Evolutionary conservation across 2,113 vertebrate genomes (phyloP).

Genomic region (Eira barbara): DNA sequence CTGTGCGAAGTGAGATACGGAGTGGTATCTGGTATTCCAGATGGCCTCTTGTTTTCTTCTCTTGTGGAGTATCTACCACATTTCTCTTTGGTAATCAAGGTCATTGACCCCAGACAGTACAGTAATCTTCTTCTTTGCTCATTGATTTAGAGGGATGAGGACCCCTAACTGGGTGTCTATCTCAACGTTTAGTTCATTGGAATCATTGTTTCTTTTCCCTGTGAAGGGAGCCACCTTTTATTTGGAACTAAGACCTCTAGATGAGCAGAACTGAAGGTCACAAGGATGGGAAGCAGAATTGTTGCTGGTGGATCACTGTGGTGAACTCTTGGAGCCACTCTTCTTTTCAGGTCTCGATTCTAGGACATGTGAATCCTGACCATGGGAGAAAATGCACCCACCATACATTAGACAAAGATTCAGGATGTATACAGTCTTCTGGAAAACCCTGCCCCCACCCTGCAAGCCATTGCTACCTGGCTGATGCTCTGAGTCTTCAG

Average conservation of each 20-base stretch:
- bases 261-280: not conserved
- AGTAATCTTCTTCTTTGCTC: not conserved
- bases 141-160: not conserved
- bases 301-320: not conserved
- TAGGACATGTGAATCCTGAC: not conserved
- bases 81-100: not conserved
- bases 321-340: not conserved
- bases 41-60: not conserved
- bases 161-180: not conserved
- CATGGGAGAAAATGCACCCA: not conserved
- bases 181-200: not conserved
- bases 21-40: not conserved
- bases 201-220: not conserved
- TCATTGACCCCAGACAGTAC: too few relatives aligned
- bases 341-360: not conserved
- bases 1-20: not conserved
- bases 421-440: not conserved
- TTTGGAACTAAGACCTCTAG: not conserved
- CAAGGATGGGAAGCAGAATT: not conserved
- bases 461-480: not conserved
- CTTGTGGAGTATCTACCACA: not conserved
- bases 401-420: not conserved
- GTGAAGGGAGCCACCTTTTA: not conserved
- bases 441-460: too few relatives aligned
- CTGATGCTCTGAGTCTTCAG: not conserved